Percentiles rank a stretch among this genome's conserved stretches.
phyloP scores from a whole-genome alignment of 2,888 invertebrate species.

The Clanis bilineata region DNA sequence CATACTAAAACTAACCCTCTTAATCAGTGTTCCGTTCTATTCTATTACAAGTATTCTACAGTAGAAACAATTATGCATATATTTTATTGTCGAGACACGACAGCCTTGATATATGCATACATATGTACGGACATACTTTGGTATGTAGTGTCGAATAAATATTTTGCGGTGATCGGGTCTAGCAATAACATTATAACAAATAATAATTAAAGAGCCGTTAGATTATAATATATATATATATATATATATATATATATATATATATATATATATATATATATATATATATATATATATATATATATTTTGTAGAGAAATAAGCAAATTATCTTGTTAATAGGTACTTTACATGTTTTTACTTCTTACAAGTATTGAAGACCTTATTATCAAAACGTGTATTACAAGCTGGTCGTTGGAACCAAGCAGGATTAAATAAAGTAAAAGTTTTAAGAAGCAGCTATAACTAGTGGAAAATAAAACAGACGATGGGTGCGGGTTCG shows the following conservation, averaged over 20 bases:
- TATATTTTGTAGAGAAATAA: background rate
- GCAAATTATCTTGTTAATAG: background rate
- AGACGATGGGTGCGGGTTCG: background rate
- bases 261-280: too few relatives aligned
- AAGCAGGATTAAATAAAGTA: background rate
- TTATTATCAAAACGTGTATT: background rate
- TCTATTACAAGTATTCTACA: background rate
- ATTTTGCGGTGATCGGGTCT: background rate
- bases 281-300: too few relatives aligned
- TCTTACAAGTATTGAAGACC: background rate
- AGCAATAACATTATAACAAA: background rate
- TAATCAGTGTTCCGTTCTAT: background rate
- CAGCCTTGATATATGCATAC: background rate
- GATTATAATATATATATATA: too few relatives aligned
- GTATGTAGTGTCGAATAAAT: background rate
- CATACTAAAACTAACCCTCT: background rate
- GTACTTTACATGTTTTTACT: background rate
- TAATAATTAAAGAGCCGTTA: background rate
- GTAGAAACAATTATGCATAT: background rate
- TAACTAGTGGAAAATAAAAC: background rate
- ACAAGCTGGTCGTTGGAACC: background rate
- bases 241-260: too few relatives aligned
- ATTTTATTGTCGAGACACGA: background rate
- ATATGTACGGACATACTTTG: background rate
- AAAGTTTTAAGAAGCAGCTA: background rate